Evolutionary conservation across 2,888 invertebrate species (phyloP).

Genomic region (Pomacea canaliculata): DNA sequence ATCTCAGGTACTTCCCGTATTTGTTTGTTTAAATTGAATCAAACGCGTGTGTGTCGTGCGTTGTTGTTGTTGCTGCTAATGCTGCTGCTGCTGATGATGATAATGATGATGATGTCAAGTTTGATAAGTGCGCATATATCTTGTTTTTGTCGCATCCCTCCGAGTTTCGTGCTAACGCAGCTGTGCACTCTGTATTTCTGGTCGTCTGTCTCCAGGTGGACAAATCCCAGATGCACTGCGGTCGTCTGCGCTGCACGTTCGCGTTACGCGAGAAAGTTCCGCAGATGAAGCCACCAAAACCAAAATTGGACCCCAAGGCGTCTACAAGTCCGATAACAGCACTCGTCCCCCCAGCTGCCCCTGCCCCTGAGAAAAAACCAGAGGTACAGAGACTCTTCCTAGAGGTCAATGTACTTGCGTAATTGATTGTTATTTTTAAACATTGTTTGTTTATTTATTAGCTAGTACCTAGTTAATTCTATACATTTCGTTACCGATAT

Average conservation of each 20-base stretch:
- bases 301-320: conserved; percentile 15
- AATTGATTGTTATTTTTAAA: background rate
- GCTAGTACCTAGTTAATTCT: no score
- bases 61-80: no score
- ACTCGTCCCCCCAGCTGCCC: conserved; percentile 13
- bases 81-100: no score
- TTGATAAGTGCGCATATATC: no score
- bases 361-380: conserved; percentile 3
- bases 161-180: no score
- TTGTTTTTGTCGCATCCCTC: no score
- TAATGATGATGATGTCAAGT: no score
- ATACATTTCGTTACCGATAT: no score
- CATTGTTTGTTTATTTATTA: no score
- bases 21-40: no score
- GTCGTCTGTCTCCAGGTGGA: conserved; percentile 33
- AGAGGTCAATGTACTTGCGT: background rate
- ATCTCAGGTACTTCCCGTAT: conserved; percentile 32
- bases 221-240: conserved; percentile 65
- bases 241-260: conserved; percentile 55
- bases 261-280: conserved; percentile 44
- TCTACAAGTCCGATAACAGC: conserved; percentile 14
- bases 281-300: conserved; percentile 8
- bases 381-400: conserved; percentile 3
- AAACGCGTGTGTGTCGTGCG: no score
- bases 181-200: no score